Conservation (phyloP, 1,140 invertebrate genomes). For the Leptoteleia sp. region DNA sequence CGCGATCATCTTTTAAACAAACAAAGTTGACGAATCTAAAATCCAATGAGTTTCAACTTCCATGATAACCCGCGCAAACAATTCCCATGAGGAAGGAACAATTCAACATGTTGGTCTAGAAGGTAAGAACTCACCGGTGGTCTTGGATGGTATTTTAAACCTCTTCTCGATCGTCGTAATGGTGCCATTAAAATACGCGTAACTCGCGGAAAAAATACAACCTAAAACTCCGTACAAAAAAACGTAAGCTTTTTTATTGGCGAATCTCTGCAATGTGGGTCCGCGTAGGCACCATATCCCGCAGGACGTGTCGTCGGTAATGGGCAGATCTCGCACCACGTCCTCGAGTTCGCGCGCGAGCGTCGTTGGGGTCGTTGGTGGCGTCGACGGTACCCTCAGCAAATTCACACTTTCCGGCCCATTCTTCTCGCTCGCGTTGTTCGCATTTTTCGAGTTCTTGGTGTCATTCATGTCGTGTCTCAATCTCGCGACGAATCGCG, state of each 20-base stretch:
- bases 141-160: constrained; percentile 89
- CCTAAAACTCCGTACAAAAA: constrained; percentile 87
- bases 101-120: too few relatives aligned
- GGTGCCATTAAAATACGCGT: constrained; percentile 89
- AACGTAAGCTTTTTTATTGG: constrained; percentile 89
- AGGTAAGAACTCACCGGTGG: constrained; percentile 83
- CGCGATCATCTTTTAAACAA: too few relatives aligned
- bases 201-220: constrained; percentile 88
- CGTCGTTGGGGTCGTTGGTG: constrained; percentile 69
- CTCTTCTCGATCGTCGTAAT: constrained; percentile 91
- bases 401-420: constrained; percentile 74
- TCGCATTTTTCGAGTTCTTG: constrained; percentile 69
- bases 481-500: constrained; percentile 8
- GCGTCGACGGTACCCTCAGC: constrained; percentile 70
- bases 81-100: too few relatives aligned
- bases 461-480: constrained; percentile 38
- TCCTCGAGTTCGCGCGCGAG: constrained; percentile 80
- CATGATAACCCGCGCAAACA: too few relatives aligned
- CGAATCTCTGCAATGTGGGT: constrained; percentile 84
- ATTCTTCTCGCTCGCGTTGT: constrained; percentile 72
- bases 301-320: constrained; percentile 84
- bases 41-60: too few relatives aligned
- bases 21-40: too few relatives aligned
- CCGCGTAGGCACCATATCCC: constrained; percentile 84
- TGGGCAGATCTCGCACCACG: constrained; percentile 80